These are phyloP conservation scores for Agrypnia vestita DNA, from an alignment of 1,140 invertebrate genomes.

Conservation along the genomic window DNA sequence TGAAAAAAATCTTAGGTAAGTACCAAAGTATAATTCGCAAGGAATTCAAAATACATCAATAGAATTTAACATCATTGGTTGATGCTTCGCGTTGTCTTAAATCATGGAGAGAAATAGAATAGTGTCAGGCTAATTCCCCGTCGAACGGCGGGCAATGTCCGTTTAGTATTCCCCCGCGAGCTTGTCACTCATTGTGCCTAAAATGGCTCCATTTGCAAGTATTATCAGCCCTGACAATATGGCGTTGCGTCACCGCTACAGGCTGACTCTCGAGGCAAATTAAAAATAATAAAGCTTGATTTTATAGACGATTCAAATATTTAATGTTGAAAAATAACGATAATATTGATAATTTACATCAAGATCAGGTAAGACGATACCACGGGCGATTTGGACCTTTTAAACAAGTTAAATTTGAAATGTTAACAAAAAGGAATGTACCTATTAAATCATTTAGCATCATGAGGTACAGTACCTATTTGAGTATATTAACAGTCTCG, in stretches of 20 bases:
- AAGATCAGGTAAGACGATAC: too few relatives aligned
- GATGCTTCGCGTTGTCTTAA: too few relatives aligned
- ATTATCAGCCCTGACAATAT: conserved; percentile 58
- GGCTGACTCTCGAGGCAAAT: not conserved
- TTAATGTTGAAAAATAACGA: too few relatives aligned
- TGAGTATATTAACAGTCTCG: too few relatives aligned
- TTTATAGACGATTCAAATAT: conserved; percentile 58
- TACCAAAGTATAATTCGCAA: too few relatives aligned
- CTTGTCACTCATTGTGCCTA: conserved; percentile 57
- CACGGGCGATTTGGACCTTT: conserved; percentile 52
- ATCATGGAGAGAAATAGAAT: too few relatives aligned
- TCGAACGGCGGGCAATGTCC: not conserved
- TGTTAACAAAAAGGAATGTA: conserved; percentile 55
- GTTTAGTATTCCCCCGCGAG: conserved; percentile 28
- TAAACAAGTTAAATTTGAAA: conserved; percentile 59
- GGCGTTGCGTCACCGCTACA: conserved; percentile 53
- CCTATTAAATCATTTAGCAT: conserved; percentile 25
- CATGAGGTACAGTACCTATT: too few relatives aligned
- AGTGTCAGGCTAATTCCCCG: too few relatives aligned
- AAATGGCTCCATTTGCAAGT: conserved; percentile 59
- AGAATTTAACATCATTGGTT: too few relatives aligned
- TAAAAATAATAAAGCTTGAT: conserved; percentile 35
- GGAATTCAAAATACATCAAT: too few relatives aligned
- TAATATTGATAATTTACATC: too few relatives aligned
- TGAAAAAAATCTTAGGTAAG: too few relatives aligned